Base-by-base conservation (phyloP, 2,888 invertebrate species). In the Stegana nigrithorax region DNA sequence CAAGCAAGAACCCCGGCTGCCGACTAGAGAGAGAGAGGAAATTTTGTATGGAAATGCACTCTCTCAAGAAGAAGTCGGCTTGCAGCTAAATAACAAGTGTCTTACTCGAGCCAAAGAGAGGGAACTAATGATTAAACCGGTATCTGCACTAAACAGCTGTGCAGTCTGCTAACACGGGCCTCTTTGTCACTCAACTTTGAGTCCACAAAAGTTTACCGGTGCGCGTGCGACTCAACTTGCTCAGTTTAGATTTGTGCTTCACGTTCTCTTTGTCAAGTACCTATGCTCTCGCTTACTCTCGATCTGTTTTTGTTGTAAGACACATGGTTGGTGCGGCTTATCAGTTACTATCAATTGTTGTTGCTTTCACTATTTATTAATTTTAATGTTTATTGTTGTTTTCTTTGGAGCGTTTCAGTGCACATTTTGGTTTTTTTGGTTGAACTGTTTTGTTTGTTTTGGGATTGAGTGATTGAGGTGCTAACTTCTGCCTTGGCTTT, bases 291-390 rank as follows among this genome's bases (percentile, higher is more conserved):
- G 7, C 29, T 26, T 10, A n/a, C 29, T 56, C 27, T 25, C 32
- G 29, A 44, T 17, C 32, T 39, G 10, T 51, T 42, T 60, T 17
- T 55, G 17, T 44, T 10, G 26, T 57, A 5, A 19, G 10, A 32
- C 55, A 29, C 29, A 44, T 44, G 29, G 23, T 21, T 68, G 72
- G 65, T 71, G 73, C 72, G 56, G 60, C 75, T 78, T 75, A 75
- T 75, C 75, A 75, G 77, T 68, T 57, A 70, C 72, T 78, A 75
- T 78, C 77, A 68, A 66, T 68, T 32, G 32, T 32, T 12, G 10
- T 12, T n/a, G 32, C 4, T 45, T 45, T 45, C 19, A 19, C 21
- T 55, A 26, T 55, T 36, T 55, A 62, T 73, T 67, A 67, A 68
- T 66, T 39, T 2, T 39, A 2, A 14, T n/a, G n/a, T 36, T 36